A percentile compares a stretch with the other conserved stretches of the same genome.
Conservation (phyloP, 1,140 invertebrate species). For the Drosophila ironensis region DNA sequence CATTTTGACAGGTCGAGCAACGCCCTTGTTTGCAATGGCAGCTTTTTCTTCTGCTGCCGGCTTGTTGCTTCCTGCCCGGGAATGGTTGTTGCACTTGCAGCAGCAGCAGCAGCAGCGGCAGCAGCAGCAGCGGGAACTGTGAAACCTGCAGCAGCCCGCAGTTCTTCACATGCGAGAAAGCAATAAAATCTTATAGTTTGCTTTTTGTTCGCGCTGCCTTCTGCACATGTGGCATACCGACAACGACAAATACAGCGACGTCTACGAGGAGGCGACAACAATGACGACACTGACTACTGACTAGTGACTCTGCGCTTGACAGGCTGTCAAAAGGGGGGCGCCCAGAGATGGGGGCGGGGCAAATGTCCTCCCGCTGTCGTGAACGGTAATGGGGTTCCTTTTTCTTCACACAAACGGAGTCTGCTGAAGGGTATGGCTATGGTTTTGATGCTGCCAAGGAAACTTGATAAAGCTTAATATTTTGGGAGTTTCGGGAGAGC, state of each 20-base stretch:
- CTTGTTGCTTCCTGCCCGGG: constrained; percentile 72
- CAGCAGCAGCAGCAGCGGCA: constrained; percentile 14
- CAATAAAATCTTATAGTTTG: constrained; percentile 77
- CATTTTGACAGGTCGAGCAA: constrained; percentile 78
- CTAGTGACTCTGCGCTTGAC: constrained; percentile 62
- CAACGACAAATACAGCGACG: constrained; percentile 22
- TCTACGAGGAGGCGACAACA: constrained; percentile 61
- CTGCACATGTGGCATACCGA: constrained; percentile 65
- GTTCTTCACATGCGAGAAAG: constrained; percentile 67
- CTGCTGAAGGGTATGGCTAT: background rate
- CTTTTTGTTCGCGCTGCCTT: constrained; percentile 48
- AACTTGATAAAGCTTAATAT: too few species aligned
- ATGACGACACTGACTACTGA: constrained; percentile 74
- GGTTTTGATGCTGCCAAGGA: background rate
- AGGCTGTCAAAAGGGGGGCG: constrained; percentile 55
- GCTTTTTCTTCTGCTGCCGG: constrained; percentile 38
- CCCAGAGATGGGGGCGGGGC: constrained; percentile 1
- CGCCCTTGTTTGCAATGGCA: constrained; percentile 67
- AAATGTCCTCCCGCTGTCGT: constrained; percentile 59
- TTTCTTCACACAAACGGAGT: constrained; percentile 4
- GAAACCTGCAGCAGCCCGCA: constrained; percentile 45
- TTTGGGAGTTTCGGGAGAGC: too few species aligned
- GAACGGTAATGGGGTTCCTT: constrained; percentile 36
- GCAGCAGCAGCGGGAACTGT: constrained; percentile 12
- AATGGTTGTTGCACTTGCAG: constrained; percentile 23